A percentile compares a stretch with the other conserved stretches of the same genome.
These are phyloP conservation scores for Stenolophus ochropezus DNA, from an alignment of 2,888 invertebrate genomes.

Conservation along the genomic window DNA sequence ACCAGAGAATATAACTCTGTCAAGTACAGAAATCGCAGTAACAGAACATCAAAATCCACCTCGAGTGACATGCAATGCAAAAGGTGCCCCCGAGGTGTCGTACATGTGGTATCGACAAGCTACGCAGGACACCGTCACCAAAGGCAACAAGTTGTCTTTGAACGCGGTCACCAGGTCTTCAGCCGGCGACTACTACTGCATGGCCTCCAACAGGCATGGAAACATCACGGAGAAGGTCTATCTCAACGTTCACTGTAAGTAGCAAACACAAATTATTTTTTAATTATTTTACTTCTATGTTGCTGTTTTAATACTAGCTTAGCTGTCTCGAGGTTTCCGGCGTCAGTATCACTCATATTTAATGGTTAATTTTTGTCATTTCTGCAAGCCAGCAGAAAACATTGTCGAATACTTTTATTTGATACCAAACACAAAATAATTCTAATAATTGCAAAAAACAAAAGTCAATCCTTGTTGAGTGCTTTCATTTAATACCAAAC, in stretches of 20 bases:
- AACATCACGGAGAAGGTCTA: conserved; percentile 80
- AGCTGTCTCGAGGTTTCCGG: too few species aligned
- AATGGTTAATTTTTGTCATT: too few species aligned
- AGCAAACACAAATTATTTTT: too few species aligned
- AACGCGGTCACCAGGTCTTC: conserved; percentile 81
- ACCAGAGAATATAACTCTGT: conserved; percentile 90
- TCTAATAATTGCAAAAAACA: too few species aligned
- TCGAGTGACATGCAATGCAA: conserved; percentile 77
- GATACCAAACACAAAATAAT: too few species aligned
- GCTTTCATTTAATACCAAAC: too few species aligned
- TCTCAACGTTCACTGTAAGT: conserved; percentile 91
- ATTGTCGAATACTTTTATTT: too few species aligned
- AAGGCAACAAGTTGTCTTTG: conserved; percentile 77
- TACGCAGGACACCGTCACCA: conserved; percentile 73
- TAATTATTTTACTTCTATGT: neutral
- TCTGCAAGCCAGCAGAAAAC: too few species aligned
- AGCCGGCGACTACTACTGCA: conserved; percentile 87
- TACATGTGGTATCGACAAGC: conserved; percentile 79
- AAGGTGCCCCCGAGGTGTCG: conserved; percentile 82
- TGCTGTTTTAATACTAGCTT: too few species aligned
- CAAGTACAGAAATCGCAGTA: conserved; percentile 75
- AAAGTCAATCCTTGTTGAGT: too few species aligned
- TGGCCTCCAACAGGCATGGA: conserved; percentile 88
- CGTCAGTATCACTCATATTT: too few species aligned
- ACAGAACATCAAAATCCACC: conserved; percentile 76